Evolutionary conservation across 2,888 invertebrate genomes (phyloP), one percentile per base, ranked within the genome.

Genomic region (Nomada fabriciana): DNA sequence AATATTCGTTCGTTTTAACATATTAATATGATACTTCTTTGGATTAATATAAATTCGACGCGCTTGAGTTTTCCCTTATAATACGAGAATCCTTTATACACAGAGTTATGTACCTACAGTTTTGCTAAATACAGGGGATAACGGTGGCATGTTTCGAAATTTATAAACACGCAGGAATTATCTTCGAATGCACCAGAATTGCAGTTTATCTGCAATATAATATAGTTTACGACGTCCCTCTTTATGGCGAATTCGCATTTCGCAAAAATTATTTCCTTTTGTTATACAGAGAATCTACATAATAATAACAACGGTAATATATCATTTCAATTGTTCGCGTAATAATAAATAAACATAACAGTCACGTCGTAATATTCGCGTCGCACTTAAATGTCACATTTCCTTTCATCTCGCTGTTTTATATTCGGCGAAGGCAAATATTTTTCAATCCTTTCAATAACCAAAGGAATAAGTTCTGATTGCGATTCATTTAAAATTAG

Each of bases 161-260:
- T 70, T 43, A 70, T 70, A 70, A 59, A 70, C 47, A n/a, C 43
- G 18, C 3, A 18, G 18, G 23, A 59, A 29, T 59, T 47, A 70
- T 20, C 47, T 7, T 29, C n/a, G 59, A 70, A 70, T 47, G 29
- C 29, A 7, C n/a, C 25, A 59, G 47, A 50, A 59, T 59, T 59
- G 69, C 47, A 47, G 43, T 15, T 69, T 10, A 4, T 1, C n/a
- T 7, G 43, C 13, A 1, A 47, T 43, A 9, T 25, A 47, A 15
- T 59, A 15, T 47, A 15, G 2, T 29, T 70, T 70, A 59, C 29
- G 15, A 29, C 23, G 23, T 25, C 15, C 47, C 3, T 25, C 11
- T 23, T n/a, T 53, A 10, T 5, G 53, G n/a, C 11, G 23, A 15
- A 11, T 7, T 42, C 18, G 10, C 36, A 11, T 7, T 42, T 42